Percentiles rank a stretch among this genome's conserved stretches.
phyloP scores from a whole-genome alignment of 64 coral and sea anemone species.

The Cladopsammia gracilis region DNA sequence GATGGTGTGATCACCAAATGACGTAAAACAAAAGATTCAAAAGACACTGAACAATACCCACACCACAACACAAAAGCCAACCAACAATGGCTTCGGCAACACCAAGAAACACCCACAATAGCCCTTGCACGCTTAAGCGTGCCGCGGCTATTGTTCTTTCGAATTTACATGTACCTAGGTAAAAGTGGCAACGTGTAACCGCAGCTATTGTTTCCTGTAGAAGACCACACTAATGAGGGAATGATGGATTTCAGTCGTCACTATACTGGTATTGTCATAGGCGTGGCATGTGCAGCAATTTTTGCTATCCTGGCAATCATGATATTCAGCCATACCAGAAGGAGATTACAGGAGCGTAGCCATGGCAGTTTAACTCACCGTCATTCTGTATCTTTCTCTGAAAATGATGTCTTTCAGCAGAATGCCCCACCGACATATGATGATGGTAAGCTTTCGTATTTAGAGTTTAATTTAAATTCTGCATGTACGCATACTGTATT shows the following conservation, averaged over 20 bases:
- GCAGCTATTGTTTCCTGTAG: not conserved
- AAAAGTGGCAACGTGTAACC: too few species aligned
- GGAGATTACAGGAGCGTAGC: constrained; percentile 49
- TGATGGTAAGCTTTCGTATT: constrained; percentile 47
- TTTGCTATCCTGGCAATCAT: constrained; percentile 82
- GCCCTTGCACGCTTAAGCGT: too few species aligned
- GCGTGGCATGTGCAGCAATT: constrained; percentile 89
- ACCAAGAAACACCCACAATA: too few species aligned
- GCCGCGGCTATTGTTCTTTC: too few species aligned
- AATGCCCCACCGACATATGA: constrained; percentile 83
- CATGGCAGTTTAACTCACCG: constrained; percentile 7
- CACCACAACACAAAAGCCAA: too few species aligned
- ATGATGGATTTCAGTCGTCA: constrained; percentile 69
- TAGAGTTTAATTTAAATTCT: not conserved
- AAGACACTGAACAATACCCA: too few species aligned
- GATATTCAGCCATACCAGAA: constrained; percentile 75
- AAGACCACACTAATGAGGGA: not conserved
- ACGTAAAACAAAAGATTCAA: too few species aligned
- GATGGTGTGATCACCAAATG: too few species aligned
- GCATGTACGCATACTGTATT: too few species aligned
- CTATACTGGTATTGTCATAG: constrained; percentile 91
- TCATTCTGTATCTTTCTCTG: constrained; percentile 40
- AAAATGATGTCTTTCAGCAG: constrained; percentile 56
- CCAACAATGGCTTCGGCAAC: too few species aligned
- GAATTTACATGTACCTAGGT: too few species aligned